Conservation (phyloP, 2,113 vertebrate genomes). For the Ailuropoda melanoleuca region DNA sequence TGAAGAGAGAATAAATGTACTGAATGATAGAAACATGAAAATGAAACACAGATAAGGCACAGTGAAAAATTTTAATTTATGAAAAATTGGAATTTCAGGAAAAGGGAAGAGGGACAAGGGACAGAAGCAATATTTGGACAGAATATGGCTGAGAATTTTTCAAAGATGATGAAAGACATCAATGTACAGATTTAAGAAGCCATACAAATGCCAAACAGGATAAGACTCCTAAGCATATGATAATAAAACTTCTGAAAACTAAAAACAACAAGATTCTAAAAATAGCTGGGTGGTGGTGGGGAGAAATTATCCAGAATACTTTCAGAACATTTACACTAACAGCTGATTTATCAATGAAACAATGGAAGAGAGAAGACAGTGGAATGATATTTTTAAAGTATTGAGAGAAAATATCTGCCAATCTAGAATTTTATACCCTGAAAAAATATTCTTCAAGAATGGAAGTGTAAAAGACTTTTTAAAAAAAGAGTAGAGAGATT, state of each 20-base stretch:
- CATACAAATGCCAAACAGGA: not conserved
- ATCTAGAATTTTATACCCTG: not conserved
- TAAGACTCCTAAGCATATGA: not conserved
- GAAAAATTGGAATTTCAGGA: not conserved
- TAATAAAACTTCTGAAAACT: not conserved
- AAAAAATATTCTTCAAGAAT: not conserved
- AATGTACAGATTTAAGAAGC: not conserved
- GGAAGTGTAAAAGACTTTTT: not conserved
- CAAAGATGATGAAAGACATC: not conserved
- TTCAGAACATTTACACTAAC: not conserved
- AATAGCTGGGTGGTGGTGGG: not conserved
- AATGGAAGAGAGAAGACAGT: not conserved
- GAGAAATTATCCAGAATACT: not conserved
- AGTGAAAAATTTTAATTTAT: not conserved
- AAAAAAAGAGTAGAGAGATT: not conserved
- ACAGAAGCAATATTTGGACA: not conserved
- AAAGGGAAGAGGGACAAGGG: not conserved
- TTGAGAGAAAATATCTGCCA: not conserved
- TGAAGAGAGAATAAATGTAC: not conserved
- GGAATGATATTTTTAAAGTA: not conserved
- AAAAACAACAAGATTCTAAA: not conserved
- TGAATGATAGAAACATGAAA: not conserved
- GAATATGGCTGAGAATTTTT: not conserved
- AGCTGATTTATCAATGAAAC: constrained; percentile 12
- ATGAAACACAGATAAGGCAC: not conserved